Evolutionary conservation across 2,888 invertebrate species (phyloP).

Genomic region (Pristionchus fissidentatus): DNA sequence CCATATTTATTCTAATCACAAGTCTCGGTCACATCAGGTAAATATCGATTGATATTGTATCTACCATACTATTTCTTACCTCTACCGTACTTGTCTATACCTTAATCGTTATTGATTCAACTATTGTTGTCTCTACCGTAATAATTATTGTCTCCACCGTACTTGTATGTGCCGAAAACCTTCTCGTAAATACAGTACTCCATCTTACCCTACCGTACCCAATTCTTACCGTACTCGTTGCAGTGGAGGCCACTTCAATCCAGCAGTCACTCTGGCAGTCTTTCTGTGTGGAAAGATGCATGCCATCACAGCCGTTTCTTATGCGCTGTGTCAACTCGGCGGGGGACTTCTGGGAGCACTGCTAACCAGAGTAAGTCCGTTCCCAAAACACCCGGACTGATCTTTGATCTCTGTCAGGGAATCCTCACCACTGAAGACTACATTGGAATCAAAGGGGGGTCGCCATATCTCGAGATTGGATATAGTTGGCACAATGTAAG

Average conservation of each 20-base stretch:
- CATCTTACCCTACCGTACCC: no score
- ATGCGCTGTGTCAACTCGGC: conserved; percentile 73
- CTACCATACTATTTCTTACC: no score
- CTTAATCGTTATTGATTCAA: not conserved
- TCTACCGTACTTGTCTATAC: not conserved
- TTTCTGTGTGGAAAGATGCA: conserved; percentile 64
- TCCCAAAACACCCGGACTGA: not conserved
- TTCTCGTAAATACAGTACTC: no score
- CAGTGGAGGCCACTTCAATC: conserved; percentile 78
- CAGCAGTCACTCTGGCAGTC: conserved; percentile 76
- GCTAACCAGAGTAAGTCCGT: conserved; percentile 65
- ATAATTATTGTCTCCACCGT: no score
- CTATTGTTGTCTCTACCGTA: no score
- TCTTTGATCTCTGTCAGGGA: conserved; percentile 40
- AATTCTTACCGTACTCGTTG: not conserved
- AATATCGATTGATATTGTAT: no score
- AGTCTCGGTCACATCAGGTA: conserved; percentile 71
- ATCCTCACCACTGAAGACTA: conserved; percentile 49
- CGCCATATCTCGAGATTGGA: conserved; percentile 52
- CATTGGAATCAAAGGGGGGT: conserved; percentile 53
- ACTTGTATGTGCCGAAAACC: not conserved
- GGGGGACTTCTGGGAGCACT: conserved; percentile 76
- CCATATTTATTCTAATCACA: conserved; percentile 66
- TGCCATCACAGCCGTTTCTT: conserved; percentile 61
- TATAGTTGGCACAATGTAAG: conserved; percentile 57